Evolutionary conservation across 2,888 invertebrate species (phyloP).

Genomic region (Noctua janthina): DNA sequence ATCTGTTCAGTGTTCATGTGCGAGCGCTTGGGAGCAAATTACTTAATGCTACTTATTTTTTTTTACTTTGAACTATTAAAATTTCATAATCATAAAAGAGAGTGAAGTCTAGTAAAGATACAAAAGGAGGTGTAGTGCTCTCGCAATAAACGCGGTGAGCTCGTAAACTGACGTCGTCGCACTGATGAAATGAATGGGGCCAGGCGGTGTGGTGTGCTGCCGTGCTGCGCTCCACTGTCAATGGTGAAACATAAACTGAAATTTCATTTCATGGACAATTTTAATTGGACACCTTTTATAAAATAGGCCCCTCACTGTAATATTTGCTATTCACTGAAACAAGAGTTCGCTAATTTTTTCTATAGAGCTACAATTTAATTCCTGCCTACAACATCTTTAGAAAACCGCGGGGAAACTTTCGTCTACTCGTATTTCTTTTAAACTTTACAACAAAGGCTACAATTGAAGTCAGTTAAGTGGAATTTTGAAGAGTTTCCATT

Average conservation of each 20-base stretch:
- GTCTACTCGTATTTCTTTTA: slow-evolving; percentile 66
- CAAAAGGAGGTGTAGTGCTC: slow-evolving; percentile 81
- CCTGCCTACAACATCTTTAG: slow-evolving; percentile 65
- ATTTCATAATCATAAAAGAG: slow-evolving; percentile 77
- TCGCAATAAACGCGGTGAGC: slow-evolving; percentile 80
- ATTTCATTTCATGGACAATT: slow-evolving; percentile 74
- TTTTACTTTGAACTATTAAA: slow-evolving; percentile 77
- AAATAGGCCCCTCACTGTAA: slow-evolving; percentile 66
- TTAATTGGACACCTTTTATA: slow-evolving; percentile 79
- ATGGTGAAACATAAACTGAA: slow-evolving; percentile 73
- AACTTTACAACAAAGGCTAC: slow-evolving; percentile 76
- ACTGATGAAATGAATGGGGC: slow-evolving; percentile 79
- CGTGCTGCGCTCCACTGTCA: slow-evolving; percentile 72
- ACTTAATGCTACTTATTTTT: slow-evolving; percentile 59
- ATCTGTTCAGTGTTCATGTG: background rate
- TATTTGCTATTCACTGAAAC: slow-evolving; percentile 67
- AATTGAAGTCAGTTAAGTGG: slow-evolving; percentile 76
- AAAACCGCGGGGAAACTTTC: slow-evolving; percentile 68
- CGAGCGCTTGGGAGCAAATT: slow-evolving; percentile 12
- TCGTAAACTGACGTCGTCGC: slow-evolving; percentile 81
- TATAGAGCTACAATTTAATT: slow-evolving; percentile 62
- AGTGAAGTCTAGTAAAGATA: slow-evolving; percentile 76
- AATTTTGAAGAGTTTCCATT: slow-evolving; percentile 76
- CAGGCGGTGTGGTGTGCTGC: slow-evolving; percentile 51
- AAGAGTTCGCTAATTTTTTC: slow-evolving; percentile 70